These are phyloP conservation scores for Spisula subtruncata DNA, from an alignment of 2,888 invertebrate genomes.

Conservation along the genomic window DNA sequence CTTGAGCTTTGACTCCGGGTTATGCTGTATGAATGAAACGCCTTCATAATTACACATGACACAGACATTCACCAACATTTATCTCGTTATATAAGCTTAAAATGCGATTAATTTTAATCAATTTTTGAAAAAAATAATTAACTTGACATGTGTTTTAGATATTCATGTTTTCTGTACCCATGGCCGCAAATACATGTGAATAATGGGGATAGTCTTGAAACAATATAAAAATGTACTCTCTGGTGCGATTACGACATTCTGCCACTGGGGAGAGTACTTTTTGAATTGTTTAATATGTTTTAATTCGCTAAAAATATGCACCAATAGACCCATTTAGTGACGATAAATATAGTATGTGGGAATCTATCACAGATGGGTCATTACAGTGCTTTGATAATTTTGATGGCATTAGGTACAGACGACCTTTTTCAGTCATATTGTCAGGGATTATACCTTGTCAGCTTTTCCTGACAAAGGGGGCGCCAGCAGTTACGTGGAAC, in stretches of 20 bases:
- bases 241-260: neutral
- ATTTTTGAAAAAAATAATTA: neutral
- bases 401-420: too few species aligned
- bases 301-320: neutral
- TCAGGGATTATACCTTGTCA: too few species aligned
- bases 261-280: neutral
- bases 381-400: constrained; percentile 6
- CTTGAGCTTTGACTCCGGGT: too few species aligned
- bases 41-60: neutral
- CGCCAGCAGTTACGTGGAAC: neutral
- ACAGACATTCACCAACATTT: neutral
- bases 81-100: neutral
- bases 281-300: neutral
- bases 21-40: neutral
- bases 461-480: neutral
- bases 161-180: neutral
- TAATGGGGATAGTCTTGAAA: neutral
- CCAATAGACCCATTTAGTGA: neutral
- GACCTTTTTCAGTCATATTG: too few species aligned
- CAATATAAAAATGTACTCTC: neutral
- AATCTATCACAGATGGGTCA: neutral
- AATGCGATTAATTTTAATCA: neutral
- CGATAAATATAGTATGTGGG: neutral
- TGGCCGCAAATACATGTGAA: too few species aligned
- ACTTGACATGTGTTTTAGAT: constrained; percentile 13